phyloP scores from a whole-genome alignment of 2,888 invertebrate genomes.

The Fabriciana adippe region DNA sequence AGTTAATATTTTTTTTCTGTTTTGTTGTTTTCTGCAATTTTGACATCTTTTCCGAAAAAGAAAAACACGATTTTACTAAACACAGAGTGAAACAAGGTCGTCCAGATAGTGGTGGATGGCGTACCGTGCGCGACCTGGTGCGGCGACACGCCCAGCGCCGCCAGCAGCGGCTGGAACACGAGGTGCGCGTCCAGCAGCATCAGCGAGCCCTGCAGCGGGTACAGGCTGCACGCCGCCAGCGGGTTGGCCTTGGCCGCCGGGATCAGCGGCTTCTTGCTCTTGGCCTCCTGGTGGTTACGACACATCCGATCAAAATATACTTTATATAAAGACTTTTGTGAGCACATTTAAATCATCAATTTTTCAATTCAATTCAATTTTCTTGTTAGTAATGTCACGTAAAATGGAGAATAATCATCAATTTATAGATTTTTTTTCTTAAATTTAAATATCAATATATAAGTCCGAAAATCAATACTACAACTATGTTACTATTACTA shows the following conservation, averaged over 20 bases:
- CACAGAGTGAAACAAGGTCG: no score
- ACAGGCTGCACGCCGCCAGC: slow-evolving; percentile 84
- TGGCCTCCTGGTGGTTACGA: slow-evolving; percentile 61
- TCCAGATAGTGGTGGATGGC: not conserved
- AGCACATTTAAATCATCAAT: not conserved
- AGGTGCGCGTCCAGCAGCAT: slow-evolving; percentile 95
- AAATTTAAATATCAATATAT: no score
- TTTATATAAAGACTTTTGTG: not conserved
- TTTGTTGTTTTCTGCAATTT: no score
- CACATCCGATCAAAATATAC: not conserved
- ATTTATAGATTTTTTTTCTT: no score
- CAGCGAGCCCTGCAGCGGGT: slow-evolving; percentile 91
- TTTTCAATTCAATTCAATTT: no score
- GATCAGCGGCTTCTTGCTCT: slow-evolving; percentile 76
- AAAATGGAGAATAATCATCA: no score
- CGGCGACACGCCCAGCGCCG: slow-evolving; percentile 94
- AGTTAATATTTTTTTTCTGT: no score
- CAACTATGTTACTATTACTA: no score
- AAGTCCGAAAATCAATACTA: no score
- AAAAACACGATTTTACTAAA: no score
- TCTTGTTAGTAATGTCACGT: no score
- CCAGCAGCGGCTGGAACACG: slow-evolving; percentile 95
- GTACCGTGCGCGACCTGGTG: slow-evolving; percentile 86
- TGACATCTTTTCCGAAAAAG: no score
- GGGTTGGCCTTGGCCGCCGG: slow-evolving; percentile 47